Evolutionary conservation across 2,888 invertebrate species (phyloP).

Genomic region (Synanthedon formicaeformis): DNA sequence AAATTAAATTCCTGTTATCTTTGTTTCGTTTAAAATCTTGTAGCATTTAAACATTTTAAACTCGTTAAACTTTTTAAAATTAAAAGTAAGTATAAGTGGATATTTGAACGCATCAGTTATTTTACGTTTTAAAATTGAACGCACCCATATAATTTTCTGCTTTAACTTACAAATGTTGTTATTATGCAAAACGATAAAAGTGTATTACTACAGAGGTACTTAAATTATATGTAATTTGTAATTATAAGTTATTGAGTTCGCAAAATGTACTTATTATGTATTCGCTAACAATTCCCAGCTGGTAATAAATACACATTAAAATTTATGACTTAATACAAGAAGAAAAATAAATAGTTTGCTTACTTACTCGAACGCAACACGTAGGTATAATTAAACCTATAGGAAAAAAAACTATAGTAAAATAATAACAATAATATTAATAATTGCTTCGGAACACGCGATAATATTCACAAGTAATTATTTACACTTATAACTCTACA

Average conservation of each 20-base stretch:
- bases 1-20: too few relatives aligned
- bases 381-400: background rate
- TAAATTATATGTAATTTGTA: slow-evolving; percentile 14
- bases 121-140: too few relatives aligned
- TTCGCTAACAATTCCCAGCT: background rate
- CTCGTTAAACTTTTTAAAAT: too few relatives aligned
- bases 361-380: background rate
- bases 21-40: too few relatives aligned
- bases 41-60: too few relatives aligned
- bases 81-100: too few relatives aligned
- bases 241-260: slow-evolving; percentile 10
- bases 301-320: background rate
- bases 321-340: background rate
- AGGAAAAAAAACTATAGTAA: too few relatives aligned
- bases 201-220: slow-evolving; percentile 10
- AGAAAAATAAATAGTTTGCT: background rate
- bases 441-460: background rate
- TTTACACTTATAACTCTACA: slow-evolving; percentile 3
- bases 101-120: too few relatives aligned
- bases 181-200: slow-evolving; percentile 2
- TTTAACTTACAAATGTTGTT: background rate
- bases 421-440: background rate
- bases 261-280: slow-evolving; percentile 2
- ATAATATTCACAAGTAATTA: background rate
- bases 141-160: background rate